phyloP scores from a whole-genome alignment of 2,113 vertebrate species.

The Pardalotus punctatus region DNA sequence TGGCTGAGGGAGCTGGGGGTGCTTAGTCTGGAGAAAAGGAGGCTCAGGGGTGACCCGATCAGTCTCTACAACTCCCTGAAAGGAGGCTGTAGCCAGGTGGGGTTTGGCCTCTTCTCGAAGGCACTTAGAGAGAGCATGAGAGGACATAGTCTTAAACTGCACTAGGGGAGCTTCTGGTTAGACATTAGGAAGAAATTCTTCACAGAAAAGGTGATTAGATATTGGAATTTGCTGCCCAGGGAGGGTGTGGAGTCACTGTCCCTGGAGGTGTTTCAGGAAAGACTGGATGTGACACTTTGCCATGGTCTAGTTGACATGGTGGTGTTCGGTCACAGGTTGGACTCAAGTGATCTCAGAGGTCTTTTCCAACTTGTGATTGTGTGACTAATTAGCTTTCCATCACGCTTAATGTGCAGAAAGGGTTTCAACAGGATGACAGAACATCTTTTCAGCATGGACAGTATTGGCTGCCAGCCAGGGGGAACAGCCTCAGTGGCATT shows the following conservation, averaged over 20 bases:
- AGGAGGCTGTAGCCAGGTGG: background rate
- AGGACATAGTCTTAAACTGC: background rate
- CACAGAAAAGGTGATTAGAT: background rate
- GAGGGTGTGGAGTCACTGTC: background rate
- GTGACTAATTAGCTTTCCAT: background rate
- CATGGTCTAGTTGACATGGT: background rate
- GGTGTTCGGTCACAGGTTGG: background rate
- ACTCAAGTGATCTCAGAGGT: background rate
- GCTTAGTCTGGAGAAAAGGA: background rate
- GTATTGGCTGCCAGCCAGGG: too few relatives aligned
- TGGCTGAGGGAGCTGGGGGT: background rate
- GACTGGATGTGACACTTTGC: background rate
- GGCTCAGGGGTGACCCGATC: fast-evolving
- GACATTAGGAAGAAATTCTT: background rate
- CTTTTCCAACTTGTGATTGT: background rate
- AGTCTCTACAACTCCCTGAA: background rate
- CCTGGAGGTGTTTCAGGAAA: background rate
- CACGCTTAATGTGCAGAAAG: background rate
- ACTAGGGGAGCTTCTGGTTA: background rate
- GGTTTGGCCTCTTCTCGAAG: background rate
- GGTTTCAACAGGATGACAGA: background rate
- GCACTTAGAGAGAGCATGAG: too few relatives aligned
- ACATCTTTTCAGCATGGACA: fast-evolving
- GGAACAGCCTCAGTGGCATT: fast-evolving
- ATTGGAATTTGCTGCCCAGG: background rate